A percentile compares a stretch with the other conserved stretches of the same genome.
These are phyloP conservation scores for Aplysina aerophoba DNA, from an alignment of 37 sponge, comb jelly and placozoan species.

Conservation along the genomic window DNA sequence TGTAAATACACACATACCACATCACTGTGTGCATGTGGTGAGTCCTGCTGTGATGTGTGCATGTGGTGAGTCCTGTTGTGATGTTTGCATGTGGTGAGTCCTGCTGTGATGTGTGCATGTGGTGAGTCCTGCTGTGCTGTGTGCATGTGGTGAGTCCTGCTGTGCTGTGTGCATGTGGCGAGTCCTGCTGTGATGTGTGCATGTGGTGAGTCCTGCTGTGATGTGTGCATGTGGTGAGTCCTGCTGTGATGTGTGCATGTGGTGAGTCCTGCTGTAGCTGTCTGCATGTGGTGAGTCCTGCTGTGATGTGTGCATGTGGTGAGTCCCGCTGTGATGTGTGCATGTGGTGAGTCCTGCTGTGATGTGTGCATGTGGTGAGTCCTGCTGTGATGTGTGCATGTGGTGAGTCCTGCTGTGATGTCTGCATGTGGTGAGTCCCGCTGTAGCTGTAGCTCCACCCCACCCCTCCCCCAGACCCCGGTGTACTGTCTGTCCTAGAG, in stretches of 20 bases:
- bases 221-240: not conserved
- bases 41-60: not conserved
- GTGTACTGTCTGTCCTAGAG: constrained; percentile 46
- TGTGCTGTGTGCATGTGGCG: not conserved
- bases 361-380: not conserved
- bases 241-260: no score
- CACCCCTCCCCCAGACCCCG: constrained; percentile 51
- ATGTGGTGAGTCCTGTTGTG: not conserved
- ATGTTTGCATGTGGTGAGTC: not conserved
- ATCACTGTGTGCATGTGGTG: not conserved
- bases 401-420: not conserved
- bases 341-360: not conserved
- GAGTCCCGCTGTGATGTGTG: no score
- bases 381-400: not conserved
- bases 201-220: no score
- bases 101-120: not conserved
- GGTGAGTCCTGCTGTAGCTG: no score
- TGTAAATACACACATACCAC: no score
- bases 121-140: not conserved
- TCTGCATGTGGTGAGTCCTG: not conserved
- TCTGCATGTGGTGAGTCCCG: no score
- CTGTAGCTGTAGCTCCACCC: not conserved
- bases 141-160: no score
- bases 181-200: not conserved
- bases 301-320: not conserved